Base-by-base conservation (phyloP, 2,797 vertebrate genomes). In the Sebastes elongatus region DNA sequence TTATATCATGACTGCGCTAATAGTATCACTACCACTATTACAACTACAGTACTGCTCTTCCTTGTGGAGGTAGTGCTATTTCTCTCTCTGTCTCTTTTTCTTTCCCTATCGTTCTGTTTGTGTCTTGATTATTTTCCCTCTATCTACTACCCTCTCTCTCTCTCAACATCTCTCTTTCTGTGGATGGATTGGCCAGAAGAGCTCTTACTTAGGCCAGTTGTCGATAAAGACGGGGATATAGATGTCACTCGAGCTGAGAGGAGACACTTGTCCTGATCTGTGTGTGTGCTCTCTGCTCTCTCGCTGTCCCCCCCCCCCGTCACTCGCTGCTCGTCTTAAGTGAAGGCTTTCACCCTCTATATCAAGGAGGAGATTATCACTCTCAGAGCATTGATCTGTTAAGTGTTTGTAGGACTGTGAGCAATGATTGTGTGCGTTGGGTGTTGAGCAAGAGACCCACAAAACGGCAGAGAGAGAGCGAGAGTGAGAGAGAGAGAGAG, bases 321-420 rank as follows among this genome's bases (percentile, higher is more conserved):
- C 89, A 74, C 69, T 90, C 70, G 75, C 42, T 71, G 52, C 82
- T 66, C 65, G 86, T 86, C 88, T 86, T 74, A 84, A 84, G 89
- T 38, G 91, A 95, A 94, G 90, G 94, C 33, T 91, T 78, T 94
- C 81, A 90, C 91, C 91, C 89, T 96, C 96, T 94, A 95, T 97
- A 95, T 97, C 95, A 96, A 95, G 94, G 90, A 90, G 84, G 88
- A 95, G 94, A 96, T 96, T 96, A 96, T 95, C 94, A 88, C 94
- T 94, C 92, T 91, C 82, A 80, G 84, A 80, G 88, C 94, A 94
- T 95, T 94, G 96, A 96, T 96, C 93, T 92, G 71, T 76, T 86
- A 89, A 85, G 81, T 84, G 88, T 91, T 87, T 77, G 74, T 81
- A 82, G 72, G 86, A 80, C 89, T 86, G 81, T 88, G 84, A 92